phyloP scores from a whole-genome alignment of 1,140 invertebrate genomes.

The Teleogryllus occipitalis region DNA sequence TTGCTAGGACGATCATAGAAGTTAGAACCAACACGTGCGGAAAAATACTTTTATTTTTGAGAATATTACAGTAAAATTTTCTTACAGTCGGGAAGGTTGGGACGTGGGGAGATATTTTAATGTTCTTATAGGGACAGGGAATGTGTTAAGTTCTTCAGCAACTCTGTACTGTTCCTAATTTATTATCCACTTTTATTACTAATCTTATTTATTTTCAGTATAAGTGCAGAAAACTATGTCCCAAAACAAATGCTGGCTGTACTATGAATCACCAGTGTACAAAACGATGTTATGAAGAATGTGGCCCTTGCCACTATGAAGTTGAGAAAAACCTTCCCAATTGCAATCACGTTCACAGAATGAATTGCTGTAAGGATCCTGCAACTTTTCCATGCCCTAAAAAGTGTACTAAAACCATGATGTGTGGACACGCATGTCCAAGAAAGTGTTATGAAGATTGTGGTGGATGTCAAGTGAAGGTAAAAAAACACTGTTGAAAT shows the following conservation, averaged over 20 bases:
- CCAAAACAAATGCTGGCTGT: slow-evolving; percentile 36
- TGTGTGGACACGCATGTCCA: slow-evolving; percentile 41
- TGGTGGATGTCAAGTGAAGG: slow-evolving; percentile 36
- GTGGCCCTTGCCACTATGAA: slow-evolving; percentile 37
- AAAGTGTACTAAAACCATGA: slow-evolving; percentile 38
- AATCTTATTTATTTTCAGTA: slow-evolving; percentile 36
- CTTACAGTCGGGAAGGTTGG: no score
- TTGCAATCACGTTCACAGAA: slow-evolving; percentile 35
- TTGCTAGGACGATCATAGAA: no score
- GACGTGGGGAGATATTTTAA: no score
- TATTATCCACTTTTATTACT: neutral
- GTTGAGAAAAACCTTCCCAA: slow-evolving; percentile 33
- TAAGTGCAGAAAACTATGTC: slow-evolving; percentile 40
- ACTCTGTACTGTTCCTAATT: neutral
- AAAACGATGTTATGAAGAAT: slow-evolving; percentile 41
- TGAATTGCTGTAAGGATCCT: slow-evolving; percentile 35
- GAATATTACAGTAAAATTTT: no score
- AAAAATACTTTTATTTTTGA: no score
- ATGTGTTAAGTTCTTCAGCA: neutral
- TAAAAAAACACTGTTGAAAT: slow-evolving; percentile 26
- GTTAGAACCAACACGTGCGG: no score
- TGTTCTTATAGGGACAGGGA: no score
- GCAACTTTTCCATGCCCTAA: slow-evolving; percentile 35
- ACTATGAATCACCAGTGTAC: slow-evolving; percentile 39
- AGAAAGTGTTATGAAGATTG: slow-evolving; percentile 33